Conservation (phyloP, 2,888 invertebrate genomes). For the Trichogramma dendrolimi region DNA sequence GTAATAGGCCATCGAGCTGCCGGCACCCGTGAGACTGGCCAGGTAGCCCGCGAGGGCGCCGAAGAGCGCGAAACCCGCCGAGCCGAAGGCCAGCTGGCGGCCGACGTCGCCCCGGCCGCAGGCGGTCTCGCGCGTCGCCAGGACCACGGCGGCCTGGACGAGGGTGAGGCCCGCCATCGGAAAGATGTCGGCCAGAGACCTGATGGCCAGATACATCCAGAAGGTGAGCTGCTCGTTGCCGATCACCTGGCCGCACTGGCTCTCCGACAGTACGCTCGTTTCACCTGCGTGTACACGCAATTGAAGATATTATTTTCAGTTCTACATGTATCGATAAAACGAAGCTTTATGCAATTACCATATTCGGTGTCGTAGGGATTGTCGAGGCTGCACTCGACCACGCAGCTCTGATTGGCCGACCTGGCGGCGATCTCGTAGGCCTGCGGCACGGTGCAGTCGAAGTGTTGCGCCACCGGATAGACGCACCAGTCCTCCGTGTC, state of each 20-base stretch:
- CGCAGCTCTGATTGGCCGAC: slow-evolving; percentile 55
- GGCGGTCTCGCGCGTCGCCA: slow-evolving; percentile 77
- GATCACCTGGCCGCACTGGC: slow-evolving; percentile 60
- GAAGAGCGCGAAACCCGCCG: slow-evolving; percentile 68
- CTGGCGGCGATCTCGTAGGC: slow-evolving; percentile 46
- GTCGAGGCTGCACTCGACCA: slow-evolving; percentile 67
- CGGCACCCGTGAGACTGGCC: slow-evolving; percentile 29
- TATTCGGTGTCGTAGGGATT: slow-evolving; percentile 58
- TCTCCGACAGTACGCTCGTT: slow-evolving; percentile 64
- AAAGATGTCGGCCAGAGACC: slow-evolving; percentile 72
- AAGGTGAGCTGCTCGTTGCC: slow-evolving; percentile 68
- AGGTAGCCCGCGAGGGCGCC: slow-evolving; percentile 58
- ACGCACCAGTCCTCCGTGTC: slow-evolving; percentile 62
- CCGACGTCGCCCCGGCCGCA: slow-evolving; percentile 76
- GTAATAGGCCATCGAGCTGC: slow-evolving; percentile 50
- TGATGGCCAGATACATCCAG: slow-evolving; percentile 67
- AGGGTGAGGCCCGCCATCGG: slow-evolving; percentile 69
- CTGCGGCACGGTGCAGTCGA: slow-evolving; percentile 59
- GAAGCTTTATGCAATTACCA: too few relatives aligned
- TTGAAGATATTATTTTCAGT: too few relatives aligned
- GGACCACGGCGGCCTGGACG: slow-evolving; percentile 72
- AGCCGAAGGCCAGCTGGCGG: slow-evolving; percentile 71
- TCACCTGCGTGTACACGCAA: background rate
- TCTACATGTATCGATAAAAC: too few relatives aligned
- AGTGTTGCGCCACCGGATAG: slow-evolving; percentile 59